Evolutionary conservation across 2,888 invertebrate species (phyloP).

Genomic region (Barypeithes pellucidus): DNA sequence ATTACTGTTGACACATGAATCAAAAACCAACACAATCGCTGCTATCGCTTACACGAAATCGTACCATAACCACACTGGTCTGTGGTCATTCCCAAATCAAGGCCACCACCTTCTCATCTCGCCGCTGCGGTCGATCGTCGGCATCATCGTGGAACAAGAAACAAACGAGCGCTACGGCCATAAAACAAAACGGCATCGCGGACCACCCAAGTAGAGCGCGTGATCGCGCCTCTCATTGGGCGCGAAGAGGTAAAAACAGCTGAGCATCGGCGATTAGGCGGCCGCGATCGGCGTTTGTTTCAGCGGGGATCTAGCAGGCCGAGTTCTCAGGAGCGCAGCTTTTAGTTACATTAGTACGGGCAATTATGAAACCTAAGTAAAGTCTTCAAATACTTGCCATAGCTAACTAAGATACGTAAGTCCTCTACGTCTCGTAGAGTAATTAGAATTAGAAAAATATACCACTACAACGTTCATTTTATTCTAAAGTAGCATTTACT

Average conservation of each 20-base stretch:
- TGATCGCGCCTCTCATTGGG: slow-evolving; percentile 49
- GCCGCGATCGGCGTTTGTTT: slow-evolving; percentile 51
- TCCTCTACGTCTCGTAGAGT: too few species aligned
- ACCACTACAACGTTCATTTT: too few species aligned
- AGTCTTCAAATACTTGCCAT: too few species aligned
- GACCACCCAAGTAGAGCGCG: slow-evolving; percentile 69
- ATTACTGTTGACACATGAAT: neutral
- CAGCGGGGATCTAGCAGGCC: slow-evolving; percentile 35
- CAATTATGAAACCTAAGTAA: neutral
- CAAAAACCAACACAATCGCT: slow-evolving; percentile 8
- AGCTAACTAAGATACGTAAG: too few species aligned
- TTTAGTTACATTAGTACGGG: slow-evolving; percentile 4
- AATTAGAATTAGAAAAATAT: too few species aligned
- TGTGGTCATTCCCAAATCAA: slow-evolving; percentile 44
- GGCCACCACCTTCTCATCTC: slow-evolving; percentile 42
- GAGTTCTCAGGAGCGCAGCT: slow-evolving; percentile 39
- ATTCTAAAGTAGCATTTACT: too few species aligned
- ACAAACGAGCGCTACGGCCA: slow-evolving; percentile 51
- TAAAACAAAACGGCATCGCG: slow-evolving; percentile 68
- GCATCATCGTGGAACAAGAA: slow-evolving; percentile 60
- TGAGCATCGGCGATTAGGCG: slow-evolving; percentile 43
- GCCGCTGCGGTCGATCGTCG: slow-evolving; percentile 34
- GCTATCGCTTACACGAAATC: slow-evolving; percentile 14
- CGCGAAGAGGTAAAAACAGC: slow-evolving; percentile 50
- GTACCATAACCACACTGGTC: neutral